Conservation (phyloP, 2,888 invertebrate genomes). For the Megaustenia siamemsis region DNA sequence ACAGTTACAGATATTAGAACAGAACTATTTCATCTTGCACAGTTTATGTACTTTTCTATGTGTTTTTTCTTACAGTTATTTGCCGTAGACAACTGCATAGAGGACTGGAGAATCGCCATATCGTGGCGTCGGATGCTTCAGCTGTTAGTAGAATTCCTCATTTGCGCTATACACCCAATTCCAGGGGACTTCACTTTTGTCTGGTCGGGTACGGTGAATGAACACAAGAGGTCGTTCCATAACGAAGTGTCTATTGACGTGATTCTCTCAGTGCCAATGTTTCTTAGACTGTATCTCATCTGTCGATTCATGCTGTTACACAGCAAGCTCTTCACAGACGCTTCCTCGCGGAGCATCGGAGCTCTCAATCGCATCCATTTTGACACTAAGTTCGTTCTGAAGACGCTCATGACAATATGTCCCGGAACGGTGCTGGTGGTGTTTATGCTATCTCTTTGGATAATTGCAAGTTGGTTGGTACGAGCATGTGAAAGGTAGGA, state of each 20-base stretch:
- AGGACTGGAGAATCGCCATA: conserved; percentile 99
- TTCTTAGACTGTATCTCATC: conserved; percentile 98
- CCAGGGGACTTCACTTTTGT: conserved; percentile 97
- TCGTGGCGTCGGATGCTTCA: conserved; percentile 95
- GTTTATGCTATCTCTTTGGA: conserved; percentile 99
- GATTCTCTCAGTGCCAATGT: conserved; percentile 98
- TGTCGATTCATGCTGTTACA: conserved; percentile 99
- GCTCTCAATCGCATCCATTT: conserved; percentile 82
- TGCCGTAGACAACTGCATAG: conserved; percentile 99
- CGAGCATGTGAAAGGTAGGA: conserved; percentile 98
- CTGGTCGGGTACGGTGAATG: conserved; percentile 88
- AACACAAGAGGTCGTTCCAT: conserved; percentile 64
- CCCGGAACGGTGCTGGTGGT: conserved; percentile 98
- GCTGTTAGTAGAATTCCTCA: conserved; percentile 84
- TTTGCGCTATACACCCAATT: conserved; percentile 98
- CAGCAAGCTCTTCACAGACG: conserved; percentile 99
- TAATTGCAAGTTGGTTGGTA: conserved; percentile 99
- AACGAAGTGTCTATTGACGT: conserved; percentile 85
- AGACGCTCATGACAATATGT: conserved; percentile 99
- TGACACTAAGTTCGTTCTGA: conserved; percentile 95
- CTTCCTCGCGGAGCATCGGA: conserved; percentile 92
- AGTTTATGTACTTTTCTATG: too few species aligned
- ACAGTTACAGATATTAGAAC: too few species aligned
- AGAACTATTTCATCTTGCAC: too few species aligned
- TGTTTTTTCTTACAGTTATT: conserved; percentile 87